A percentile compares a stretch with the other conserved stretches of the same genome.
phyloP scores from a whole-genome alignment of 2,797 vertebrate species.

The Glossophaga mutica region DNA sequence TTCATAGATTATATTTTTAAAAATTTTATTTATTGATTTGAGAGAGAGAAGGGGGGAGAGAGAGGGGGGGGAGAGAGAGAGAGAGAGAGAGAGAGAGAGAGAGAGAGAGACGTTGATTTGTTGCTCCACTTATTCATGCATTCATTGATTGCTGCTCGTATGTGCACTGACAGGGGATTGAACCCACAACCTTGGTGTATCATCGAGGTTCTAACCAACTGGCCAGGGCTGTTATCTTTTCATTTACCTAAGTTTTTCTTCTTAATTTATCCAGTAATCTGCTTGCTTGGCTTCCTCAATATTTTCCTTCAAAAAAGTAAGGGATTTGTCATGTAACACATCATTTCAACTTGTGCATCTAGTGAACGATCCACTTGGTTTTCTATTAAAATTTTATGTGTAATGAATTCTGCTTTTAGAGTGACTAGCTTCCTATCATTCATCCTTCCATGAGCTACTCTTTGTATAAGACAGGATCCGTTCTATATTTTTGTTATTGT shows the following conservation, averaged over 20 bases:
- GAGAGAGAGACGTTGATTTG: not conserved
- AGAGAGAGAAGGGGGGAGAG: not conserved
- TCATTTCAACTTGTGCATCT: not conserved
- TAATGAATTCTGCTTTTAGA: not conserved
- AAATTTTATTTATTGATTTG: not conserved
- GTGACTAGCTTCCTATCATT: slow-evolving; percentile 41
- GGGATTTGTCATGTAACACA: not conserved
- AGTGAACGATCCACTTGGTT: not conserved
- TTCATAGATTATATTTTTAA: not conserved
- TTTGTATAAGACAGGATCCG: not conserved
- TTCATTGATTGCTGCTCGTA: not conserved
- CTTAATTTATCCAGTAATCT: not conserved
- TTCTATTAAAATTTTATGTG: not conserved
- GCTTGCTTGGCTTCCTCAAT: not conserved
- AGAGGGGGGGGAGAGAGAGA: not conserved
- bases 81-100: not conserved
- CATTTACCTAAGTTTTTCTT: slow-evolving; percentile 6
- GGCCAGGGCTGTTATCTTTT: not conserved
- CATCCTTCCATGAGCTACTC: not conserved
- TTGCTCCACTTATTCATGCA: not conserved
- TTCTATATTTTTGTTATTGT: not conserved
- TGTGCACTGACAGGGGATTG: not conserved
- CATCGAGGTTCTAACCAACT: not conserved
- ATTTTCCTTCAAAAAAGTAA: slow-evolving; percentile 15
- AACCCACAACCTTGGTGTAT: not conserved